Evolutionary conservation across 64 coral and sea anemone species (phyloP), one percentile per base, ranked within the genome.

Genomic region (Pachyseris speciosa): DNA sequence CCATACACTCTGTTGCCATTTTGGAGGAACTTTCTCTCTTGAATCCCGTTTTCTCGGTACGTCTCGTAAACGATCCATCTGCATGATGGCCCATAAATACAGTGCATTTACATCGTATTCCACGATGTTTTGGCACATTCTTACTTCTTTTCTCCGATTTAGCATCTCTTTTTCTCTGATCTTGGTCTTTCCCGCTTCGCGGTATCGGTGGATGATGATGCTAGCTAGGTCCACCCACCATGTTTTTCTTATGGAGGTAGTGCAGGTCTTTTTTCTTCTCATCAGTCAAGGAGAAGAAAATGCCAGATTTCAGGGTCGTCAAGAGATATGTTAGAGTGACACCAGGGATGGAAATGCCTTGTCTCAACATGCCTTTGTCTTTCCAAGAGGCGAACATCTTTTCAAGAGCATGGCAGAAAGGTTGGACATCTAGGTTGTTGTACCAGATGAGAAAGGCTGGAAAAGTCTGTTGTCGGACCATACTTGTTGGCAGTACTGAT

Each of bases 271-370:
- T 83, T 30, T 83, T 55, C 31, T 60, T 83, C 49, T 83, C 32
- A 5, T 49, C 40, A 16, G 45, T 39, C 5, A 86, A 27, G 40
- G 61, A 69, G 36, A 72, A 69, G 48, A 71, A 72, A 52, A 36
- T 87, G 30, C 34, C 67, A 63, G 27, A n/a, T 75, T 51, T 29
- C 29, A 88, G 50, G 0, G 69, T 88, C 0, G 33, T 27, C 25
- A 88, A 88, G 15, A 88, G 86, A 42, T 88, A 88, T 10, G 29
- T 75, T 19, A 88, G 17, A 7, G 86, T 88, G 6, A 88, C 27
- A 7, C 51, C 86, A 4, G 70, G 39, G n/a, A 75, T 60, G 41
- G 67, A 60, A 10, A 88, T 72, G 28, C 49, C 86, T 41, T 88
- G 47, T 38, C 26, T 64, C 3, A 88, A n/a, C 86, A 88, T 55